A percentile compares a stretch with the other conserved stretches of the same genome.
These are phyloP conservation scores for Mamestra configurata DNA, from an alignment of 1,140 invertebrate genomes.

Conservation along the genomic window DNA sequence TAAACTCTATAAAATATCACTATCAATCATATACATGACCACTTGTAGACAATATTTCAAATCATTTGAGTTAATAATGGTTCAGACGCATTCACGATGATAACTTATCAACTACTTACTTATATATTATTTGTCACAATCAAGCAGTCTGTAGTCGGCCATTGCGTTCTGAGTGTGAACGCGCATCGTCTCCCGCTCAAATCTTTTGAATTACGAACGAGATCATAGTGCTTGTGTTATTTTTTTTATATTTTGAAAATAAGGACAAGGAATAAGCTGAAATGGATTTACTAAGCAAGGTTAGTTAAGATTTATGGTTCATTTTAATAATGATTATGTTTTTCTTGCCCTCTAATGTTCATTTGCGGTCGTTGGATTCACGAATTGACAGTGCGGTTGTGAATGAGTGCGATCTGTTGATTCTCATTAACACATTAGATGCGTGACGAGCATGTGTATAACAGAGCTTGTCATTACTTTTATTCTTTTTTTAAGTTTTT, in stretches of 20 bases:
- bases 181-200: conserved; percentile 39
- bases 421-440: not conserved
- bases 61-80: conserved; percentile 39
- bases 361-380: conserved; percentile 32
- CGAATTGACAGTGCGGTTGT: conserved; percentile 20
- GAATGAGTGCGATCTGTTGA: not conserved
- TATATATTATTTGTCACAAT: conserved; percentile 43
- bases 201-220: conserved; percentile 35
- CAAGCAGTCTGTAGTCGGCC: conserved; percentile 42
- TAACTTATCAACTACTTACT: conserved; percentile 52
- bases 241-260: conserved; percentile 33
- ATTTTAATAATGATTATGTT: not conserved
- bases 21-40: not conserved
- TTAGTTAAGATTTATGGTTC: conserved; percentile 19
- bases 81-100: conserved; percentile 40
- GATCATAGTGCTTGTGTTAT: conserved; percentile 28
- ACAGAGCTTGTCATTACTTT: not conserved
- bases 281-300: conserved; percentile 57
- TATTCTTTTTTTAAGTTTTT: too few species aligned
- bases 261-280: not conserved
- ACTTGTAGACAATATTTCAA: conserved; percentile 11
- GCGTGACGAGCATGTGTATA: not conserved
- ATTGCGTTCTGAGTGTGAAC: conserved; percentile 29
- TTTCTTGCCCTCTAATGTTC: conserved; percentile 29
- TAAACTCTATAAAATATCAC: too few species aligned